These are phyloP conservation scores for Podilymbus podiceps DNA, from an alignment of 2,113 vertebrate genomes.

Conservation along the genomic window DNA sequence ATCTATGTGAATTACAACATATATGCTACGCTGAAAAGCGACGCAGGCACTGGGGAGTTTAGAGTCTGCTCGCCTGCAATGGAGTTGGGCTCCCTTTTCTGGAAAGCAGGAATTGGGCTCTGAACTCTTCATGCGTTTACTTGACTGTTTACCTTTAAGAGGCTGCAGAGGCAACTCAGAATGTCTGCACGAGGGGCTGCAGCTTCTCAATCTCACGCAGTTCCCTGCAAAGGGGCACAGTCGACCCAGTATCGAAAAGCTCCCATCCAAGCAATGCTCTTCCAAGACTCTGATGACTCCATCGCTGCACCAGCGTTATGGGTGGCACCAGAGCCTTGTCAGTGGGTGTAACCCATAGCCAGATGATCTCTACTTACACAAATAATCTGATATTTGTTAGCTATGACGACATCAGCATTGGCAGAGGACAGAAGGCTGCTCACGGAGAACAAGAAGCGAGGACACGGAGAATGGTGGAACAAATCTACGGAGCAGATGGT, in stretches of 20 bases:
- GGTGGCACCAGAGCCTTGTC: neutral
- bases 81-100: neutral
- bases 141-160: neutral
- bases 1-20: neutral
- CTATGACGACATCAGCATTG: slow-evolving; percentile 43
- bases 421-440: slow-evolving; percentile 42
- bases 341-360: neutral
- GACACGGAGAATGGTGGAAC: slow-evolving; percentile 85
- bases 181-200: neutral
- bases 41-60: neutral
- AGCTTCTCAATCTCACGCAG: neutral
- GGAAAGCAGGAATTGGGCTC: neutral
- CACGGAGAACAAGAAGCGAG: slow-evolving; percentile 57
- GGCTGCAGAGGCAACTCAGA: neutral
- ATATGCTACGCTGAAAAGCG: rapidly evolving
- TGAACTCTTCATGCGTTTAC: neutral
- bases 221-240: neutral
- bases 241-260: neutral
- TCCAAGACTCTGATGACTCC: neutral
- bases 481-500: slow-evolving; percentile 76
- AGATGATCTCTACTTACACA: neutral
- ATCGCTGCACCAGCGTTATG: neutral
- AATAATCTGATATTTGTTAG: slow-evolving; percentile 15
- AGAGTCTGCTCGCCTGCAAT: neutral
- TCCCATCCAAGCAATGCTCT: neutral